Base-by-base conservation (phyloP, 2,888 invertebrate genomes). In the Tachystola acroxantha region DNA sequence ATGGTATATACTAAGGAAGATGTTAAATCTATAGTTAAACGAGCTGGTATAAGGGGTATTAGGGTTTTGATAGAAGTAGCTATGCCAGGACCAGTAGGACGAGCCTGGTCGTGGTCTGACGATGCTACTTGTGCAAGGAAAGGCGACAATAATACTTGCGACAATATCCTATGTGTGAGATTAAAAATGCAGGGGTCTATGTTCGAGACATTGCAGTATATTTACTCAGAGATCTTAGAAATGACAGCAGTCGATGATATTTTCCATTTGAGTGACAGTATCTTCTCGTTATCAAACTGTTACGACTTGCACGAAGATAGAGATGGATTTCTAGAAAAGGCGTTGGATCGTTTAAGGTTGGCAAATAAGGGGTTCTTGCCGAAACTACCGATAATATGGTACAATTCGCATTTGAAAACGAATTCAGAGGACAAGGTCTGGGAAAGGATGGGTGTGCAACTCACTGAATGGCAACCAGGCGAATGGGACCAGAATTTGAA, bases 11-110 rank as follows among this genome's bases (percentile, higher is more conserved):
- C 91, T 0, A 88, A 89, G 14, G 88, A 90, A 2, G 92, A 94
- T 55, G 85, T 94, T 7, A 88, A 82, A 41, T 91, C 92, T 11
- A 70, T 97, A 10, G 91, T 94, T 0, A 90, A 91, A 39, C 94
- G 92, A 70, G 95, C 95, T 1, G 86, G 90, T 39, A 63, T 93
- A 3, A 86, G 95, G 39, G 97, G 97, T 0, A 92, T 97, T 33
- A 89, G 96, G 50, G 91, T 96, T 3, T 71, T 97, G 28, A 90
- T 96, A 0, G 97, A 97, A 79, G 92, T 96, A 33, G 95, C 96
- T 61, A 92, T 93, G 0, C 96, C 97, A 1, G 95, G 95, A 0
- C 95, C 96, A 50, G 93, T 93, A 0, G 94, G 94, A 0, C 92
- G 93, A 53, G 92, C 95, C 0, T 95, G 94, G 94, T 92, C 93